Conservation (phyloP, 2,797 vertebrate species). For the Scyliorhinus canicula region DNA sequence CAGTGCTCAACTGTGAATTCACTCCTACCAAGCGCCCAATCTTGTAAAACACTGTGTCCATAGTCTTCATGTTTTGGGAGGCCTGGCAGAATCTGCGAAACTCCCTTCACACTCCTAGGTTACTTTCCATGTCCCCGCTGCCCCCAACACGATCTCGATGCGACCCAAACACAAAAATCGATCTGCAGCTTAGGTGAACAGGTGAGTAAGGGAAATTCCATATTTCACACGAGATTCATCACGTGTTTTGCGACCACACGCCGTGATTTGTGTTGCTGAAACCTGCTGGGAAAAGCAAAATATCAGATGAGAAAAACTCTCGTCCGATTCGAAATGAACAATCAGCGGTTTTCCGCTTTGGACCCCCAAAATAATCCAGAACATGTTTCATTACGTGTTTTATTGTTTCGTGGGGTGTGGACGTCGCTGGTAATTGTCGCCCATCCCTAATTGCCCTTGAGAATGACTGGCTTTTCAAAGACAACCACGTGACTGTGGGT, state of each 20-base stretch:
- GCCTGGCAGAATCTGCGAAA: background rate
- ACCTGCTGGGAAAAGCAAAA: background rate
- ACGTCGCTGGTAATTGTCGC: too few species aligned
- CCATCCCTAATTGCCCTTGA: too few species aligned
- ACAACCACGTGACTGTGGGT: too few species aligned
- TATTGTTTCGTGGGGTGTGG: too few species aligned
- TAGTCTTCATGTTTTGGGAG: background rate
- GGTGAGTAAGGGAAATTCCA: background rate
- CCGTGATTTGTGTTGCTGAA: background rate
- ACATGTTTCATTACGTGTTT: background rate
- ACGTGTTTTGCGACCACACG: background rate
- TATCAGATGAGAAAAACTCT: background rate
- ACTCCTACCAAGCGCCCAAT: background rate
- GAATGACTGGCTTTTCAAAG: too few species aligned
- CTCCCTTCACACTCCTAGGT: background rate
- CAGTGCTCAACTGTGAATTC: background rate
- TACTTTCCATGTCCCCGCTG: background rate
- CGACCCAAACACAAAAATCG: too few species aligned
- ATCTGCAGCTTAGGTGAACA: too few species aligned
- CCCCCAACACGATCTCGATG: background rate
- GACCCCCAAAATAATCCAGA: background rate
- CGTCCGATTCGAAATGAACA: background rate
- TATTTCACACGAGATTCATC: background rate
- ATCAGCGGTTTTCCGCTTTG: background rate
- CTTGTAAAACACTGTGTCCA: background rate